These are phyloP conservation scores for Lycodopsis pacificus DNA, from an alignment of 2,797 vertebrate species.

Conservation along the genomic window DNA sequence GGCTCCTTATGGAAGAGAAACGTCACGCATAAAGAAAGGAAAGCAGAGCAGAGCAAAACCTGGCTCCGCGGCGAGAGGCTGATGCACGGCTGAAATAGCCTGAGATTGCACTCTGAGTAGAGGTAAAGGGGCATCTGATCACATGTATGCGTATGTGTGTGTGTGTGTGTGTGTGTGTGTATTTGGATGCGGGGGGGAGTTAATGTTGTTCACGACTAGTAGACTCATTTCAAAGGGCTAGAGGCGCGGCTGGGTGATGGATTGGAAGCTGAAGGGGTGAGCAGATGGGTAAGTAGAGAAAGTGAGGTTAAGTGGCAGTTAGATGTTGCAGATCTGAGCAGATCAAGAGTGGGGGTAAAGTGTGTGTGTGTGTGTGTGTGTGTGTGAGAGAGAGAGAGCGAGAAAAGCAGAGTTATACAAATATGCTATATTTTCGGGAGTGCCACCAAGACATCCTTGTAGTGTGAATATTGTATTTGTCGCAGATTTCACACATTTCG, in stretches of 20 bases:
- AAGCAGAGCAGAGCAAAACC: conserved; percentile 83
- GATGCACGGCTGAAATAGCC: conserved; percentile 84
- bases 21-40: conserved; percentile 82
- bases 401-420: conserved; percentile 48
- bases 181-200: conserved; percentile 60
- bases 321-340: conserved; percentile 85
- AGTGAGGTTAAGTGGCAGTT: conserved; percentile 88
- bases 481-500: conserved; percentile 21
- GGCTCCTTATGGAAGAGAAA: conserved; percentile 77
- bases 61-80: conserved; percentile 73
- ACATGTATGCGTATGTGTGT: conserved; percentile 37
- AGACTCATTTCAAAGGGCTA: conserved; percentile 78
- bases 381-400: conserved; percentile 8
- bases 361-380: conserved; percentile 16
- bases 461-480: conserved; percentile 26
- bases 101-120: conserved; percentile 85
- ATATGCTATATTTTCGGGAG: conserved; percentile 39
- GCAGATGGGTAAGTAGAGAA: conserved; percentile 82
- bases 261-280: conserved; percentile 77
- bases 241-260: conserved; percentile 74
- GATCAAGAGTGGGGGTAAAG: conserved; percentile 69
- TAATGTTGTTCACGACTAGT: conserved; percentile 85
- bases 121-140: conserved; percentile 83
- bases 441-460: conserved; percentile 47
- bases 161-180: conserved; percentile 17